A percentile compares a stretch with the other conserved stretches of the same genome.
phyloP scores from a whole-genome alignment of 2,113 vertebrate species.

The Neoarius graeffei region DNA sequence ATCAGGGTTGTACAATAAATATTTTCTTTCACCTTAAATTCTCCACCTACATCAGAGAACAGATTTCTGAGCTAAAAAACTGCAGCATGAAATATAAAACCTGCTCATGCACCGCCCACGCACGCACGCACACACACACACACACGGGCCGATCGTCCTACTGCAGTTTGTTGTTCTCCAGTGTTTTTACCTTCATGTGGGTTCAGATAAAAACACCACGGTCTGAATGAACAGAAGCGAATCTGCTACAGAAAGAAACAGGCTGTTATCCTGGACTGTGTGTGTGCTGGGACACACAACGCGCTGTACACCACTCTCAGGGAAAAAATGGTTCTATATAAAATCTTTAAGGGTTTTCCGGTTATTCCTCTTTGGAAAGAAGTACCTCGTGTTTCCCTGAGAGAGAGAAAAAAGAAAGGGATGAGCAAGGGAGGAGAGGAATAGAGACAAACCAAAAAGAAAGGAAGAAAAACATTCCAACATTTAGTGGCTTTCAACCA shows the following conservation, averaged over 20 bases:
- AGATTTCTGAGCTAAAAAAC: slow-evolving; percentile 23
- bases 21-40: neutral
- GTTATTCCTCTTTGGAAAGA: neutral
- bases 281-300: neutral
- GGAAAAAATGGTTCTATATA: neutral
- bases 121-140: neutral
- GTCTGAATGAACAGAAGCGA: neutral
- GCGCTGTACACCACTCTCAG: neutral
- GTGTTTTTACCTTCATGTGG: neutral
- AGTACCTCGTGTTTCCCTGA: neutral
- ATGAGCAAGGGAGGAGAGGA: no score
- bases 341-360: neutral
- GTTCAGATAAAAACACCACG: neutral
- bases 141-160: neutral
- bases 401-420: no score
- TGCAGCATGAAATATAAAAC: slow-evolving; percentile 27
- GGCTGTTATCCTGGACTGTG: neutral
- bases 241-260: neutral
- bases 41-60: neutral
- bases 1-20: no score
- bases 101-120: slow-evolving; percentile 6
- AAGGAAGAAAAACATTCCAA: no score
- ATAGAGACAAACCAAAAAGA: neutral
- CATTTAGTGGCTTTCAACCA: no score
- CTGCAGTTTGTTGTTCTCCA: neutral